Conservation (phyloP, 2,797 vertebrate species). For the Melanotaenia boesemani region DNA sequence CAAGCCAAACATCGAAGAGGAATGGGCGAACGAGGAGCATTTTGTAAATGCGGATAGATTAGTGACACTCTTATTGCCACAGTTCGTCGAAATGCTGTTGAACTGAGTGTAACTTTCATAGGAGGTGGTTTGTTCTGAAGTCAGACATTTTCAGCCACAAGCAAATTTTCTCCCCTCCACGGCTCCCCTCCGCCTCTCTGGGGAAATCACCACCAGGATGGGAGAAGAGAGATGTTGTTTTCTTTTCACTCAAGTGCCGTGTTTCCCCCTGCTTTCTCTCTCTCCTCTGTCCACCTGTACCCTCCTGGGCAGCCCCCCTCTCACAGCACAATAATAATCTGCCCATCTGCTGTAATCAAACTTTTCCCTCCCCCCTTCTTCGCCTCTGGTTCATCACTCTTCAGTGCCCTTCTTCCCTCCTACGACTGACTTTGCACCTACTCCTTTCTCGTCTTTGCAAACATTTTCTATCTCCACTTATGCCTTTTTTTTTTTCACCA, state of each 20-base stretch:
- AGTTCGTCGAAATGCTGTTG: constrained; percentile 28
- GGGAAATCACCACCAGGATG: constrained; percentile 68
- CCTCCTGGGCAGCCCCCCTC: constrained; percentile 33
- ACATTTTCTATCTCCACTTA: background rate
- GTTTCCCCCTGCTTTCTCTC: constrained; percentile 22
- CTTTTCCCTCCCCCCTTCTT: constrained; percentile 18
- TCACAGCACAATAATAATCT: constrained; percentile 51
- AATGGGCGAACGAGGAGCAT: background rate
- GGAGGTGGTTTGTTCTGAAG: constrained; percentile 13
- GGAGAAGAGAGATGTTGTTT: constrained; percentile 59
- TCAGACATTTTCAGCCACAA: constrained; percentile 53
- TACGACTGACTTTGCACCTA: constrained; percentile 34
- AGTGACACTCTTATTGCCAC: constrained; percentile 1
- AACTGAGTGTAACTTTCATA: background rate
- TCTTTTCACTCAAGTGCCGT: constrained; percentile 57
- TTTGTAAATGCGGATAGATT: background rate
- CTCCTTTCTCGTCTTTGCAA: background rate
- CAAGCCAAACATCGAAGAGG: constrained; percentile 13
- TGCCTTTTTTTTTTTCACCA: background rate
- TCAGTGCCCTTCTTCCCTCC: constrained; percentile 8
- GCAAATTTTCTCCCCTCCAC: constrained; percentile 40
- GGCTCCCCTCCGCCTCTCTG: constrained; percentile 35
- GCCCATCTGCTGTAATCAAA: constrained; percentile 58
- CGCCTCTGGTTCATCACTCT: constrained; percentile 22
- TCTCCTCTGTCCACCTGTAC: constrained; percentile 53